These are phyloP conservation scores for Piaya cayana DNA, from an alignment of 2,113 vertebrate genomes.

Conservation along the genomic window DNA sequence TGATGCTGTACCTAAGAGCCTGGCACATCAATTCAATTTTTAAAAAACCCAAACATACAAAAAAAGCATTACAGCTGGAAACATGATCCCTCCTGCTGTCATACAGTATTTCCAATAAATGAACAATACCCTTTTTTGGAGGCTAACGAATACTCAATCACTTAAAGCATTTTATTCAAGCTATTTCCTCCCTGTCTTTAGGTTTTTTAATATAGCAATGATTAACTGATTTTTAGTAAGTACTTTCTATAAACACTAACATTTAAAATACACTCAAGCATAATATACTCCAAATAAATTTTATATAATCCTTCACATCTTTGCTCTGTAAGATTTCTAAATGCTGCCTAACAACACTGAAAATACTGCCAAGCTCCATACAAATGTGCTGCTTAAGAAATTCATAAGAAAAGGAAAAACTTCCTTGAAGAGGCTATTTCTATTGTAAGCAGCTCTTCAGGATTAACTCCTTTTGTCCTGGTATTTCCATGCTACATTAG, in stretches of 20 bases:
- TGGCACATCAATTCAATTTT: background rate
- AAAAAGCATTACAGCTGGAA: background rate
- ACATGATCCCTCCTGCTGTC: background rate
- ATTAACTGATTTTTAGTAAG: background rate
- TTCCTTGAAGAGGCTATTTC: background rate
- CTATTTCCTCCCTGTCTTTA: background rate
- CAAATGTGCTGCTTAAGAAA: background rate
- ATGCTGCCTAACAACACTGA: background rate
- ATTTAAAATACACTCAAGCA: background rate
- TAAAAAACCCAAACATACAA: background rate
- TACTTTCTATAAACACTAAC: background rate
- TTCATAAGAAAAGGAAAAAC: background rate
- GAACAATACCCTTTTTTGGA: background rate
- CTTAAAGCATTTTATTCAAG: background rate
- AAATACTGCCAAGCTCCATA: background rate
- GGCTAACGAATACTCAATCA: background rate
- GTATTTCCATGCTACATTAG: accelerated
- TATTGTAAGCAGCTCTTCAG: background rate
- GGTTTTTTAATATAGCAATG: background rate
- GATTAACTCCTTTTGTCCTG: background rate
- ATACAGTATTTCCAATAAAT: background rate
- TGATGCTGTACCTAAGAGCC: accelerated
- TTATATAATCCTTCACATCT: background rate
- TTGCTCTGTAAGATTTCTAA: background rate
- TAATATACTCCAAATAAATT: background rate